phyloP scores from a whole-genome alignment of 2,113 vertebrate genomes.

The Rhagologus leucostigma region DNA sequence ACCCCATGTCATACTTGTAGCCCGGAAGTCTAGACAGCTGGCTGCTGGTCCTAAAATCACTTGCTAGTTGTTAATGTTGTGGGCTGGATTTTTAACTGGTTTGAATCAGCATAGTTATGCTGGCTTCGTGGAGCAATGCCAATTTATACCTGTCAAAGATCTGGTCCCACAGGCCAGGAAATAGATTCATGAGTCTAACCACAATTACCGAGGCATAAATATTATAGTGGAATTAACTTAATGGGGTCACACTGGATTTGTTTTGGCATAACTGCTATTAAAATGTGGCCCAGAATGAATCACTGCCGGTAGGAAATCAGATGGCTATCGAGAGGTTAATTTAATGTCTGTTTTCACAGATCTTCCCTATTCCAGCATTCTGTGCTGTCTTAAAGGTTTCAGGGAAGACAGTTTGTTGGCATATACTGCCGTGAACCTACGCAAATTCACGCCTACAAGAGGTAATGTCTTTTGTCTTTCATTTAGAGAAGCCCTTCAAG shows the following conservation, averaged over 20 bases:
- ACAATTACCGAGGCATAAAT: neutral
- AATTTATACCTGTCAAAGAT: neutral
- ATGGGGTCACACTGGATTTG: neutral
- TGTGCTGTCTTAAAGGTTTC: neutral
- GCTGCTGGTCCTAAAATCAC: neutral
- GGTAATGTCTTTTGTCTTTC: neutral
- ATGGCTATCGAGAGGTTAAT: neutral
- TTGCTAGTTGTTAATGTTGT: neutral
- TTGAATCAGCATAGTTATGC: neutral
- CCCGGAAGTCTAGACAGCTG: slow-evolving; percentile 16
- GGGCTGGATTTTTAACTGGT: neutral
- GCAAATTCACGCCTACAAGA: neutral
- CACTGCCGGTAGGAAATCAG: neutral
- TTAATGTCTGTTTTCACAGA: neutral
- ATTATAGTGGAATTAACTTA: neutral
- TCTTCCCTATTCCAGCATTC: neutral
- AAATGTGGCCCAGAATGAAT: neutral
- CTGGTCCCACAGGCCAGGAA: neutral
- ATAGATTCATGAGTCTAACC: neutral
- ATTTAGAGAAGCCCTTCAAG: neutral
- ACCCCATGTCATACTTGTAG: neutral
- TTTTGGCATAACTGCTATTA: neutral
- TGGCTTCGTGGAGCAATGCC: neutral
- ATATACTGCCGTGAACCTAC: neutral
- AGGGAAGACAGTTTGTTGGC: neutral